phyloP scores from a whole-genome alignment of 2,888 invertebrate genomes.

The Schizaphis graminum region DNA sequence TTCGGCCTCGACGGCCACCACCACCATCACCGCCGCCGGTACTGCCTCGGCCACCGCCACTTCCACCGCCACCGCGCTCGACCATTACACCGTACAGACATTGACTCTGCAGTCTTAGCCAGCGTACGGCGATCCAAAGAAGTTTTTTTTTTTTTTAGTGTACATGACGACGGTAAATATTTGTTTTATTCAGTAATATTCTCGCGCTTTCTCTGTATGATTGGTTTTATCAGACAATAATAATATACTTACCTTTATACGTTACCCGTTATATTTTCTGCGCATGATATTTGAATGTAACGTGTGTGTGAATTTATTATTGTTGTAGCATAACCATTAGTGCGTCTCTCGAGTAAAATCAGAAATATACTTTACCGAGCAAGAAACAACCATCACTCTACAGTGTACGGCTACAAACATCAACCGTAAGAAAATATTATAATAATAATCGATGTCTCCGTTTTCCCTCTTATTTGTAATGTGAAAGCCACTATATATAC shows the following conservation, averaged over 20 bases:
- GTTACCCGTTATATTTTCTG: not conserved
- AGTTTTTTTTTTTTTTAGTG: not conserved
- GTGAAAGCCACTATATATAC: not conserved
- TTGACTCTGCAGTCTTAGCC: slow-evolving; percentile 40
- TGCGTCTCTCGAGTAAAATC: not conserved
- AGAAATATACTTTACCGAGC: not conserved
- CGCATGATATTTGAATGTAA: not conserved
- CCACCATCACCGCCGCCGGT: not conserved
- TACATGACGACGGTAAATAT: not conserved
- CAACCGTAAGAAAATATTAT: not conserved
- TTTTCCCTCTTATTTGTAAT: not conserved
- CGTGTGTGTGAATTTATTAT: not conserved
- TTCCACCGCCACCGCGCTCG: not conserved
- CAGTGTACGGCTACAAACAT: not conserved
- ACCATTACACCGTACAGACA: slow-evolving; percentile 20
- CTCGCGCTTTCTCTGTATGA: slow-evolving; percentile 15
- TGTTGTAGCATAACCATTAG: not conserved
- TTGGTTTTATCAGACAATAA: not conserved
- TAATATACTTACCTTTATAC: not conserved
- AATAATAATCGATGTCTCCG: not conserved
- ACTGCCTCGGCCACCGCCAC: not conserved
- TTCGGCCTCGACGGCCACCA: slow-evolving; percentile 45
- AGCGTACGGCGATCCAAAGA: slow-evolving; percentile 42
- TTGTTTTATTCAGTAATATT: slow-evolving; percentile 5
- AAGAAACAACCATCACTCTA: not conserved